These are phyloP conservation scores for Irena cyanogastra DNA, from an alignment of 2,113 vertebrate genomes.

Conservation along the genomic window DNA sequence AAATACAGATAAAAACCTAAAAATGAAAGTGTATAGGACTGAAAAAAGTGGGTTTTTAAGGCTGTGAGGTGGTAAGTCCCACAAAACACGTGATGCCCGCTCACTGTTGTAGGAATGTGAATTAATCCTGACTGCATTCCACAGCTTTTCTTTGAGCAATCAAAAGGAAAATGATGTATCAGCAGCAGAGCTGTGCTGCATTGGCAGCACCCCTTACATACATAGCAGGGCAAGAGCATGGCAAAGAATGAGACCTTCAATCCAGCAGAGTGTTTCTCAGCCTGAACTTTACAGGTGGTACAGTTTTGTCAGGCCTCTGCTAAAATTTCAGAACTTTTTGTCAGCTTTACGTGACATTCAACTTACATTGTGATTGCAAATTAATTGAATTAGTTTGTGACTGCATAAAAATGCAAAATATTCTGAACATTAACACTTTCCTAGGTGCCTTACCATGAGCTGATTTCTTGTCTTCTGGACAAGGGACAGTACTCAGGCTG, in stretches of 20 bases:
- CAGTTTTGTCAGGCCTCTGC: background rate
- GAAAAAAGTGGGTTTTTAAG: rapidly evolving
- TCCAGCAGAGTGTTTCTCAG: background rate
- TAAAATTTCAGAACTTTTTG: background rate
- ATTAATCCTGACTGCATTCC: background rate
- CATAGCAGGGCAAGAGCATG: background rate
- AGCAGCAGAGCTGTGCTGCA: conserved; percentile 7
- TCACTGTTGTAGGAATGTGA: background rate
- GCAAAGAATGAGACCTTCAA: background rate
- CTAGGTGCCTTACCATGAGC: background rate
- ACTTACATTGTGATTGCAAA: background rate
- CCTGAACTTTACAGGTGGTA: background rate
- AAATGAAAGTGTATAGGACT: background rate
- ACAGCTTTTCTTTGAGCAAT: conserved; percentile 18
- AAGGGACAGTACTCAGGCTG: background rate
- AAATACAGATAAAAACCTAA: background rate
- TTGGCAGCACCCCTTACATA: background rate
- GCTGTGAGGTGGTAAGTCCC: background rate
- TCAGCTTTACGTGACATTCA: background rate
- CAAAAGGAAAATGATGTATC: conserved; percentile 29
- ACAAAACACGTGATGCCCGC: background rate
- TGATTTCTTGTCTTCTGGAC: background rate
- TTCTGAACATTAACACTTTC: background rate
- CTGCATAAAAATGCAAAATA: background rate
- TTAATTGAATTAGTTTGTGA: background rate